phyloP scores from a whole-genome alignment of 1,140 invertebrate species.

The Habropoda laboriosa region DNA sequence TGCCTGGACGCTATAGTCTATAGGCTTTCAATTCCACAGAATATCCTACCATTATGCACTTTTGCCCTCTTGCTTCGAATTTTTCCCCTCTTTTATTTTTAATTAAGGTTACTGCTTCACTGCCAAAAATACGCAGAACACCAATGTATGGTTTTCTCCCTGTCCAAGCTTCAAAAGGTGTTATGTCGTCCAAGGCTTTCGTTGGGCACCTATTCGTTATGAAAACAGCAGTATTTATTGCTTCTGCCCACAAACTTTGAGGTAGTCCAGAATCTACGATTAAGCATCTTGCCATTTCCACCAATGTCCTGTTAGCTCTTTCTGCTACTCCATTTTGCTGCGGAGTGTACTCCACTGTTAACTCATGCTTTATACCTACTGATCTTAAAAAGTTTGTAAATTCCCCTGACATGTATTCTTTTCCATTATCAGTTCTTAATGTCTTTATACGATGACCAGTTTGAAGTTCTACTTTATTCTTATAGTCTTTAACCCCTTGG shows the following conservation, averaged over 20 bases:
- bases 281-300: constrained; percentile 33
- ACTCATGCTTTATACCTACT: constrained; percentile 1
- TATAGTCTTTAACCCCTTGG: background rate
- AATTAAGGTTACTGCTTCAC: too few relatives aligned
- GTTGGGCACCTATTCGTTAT: constrained; percentile 1
- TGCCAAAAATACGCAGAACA: too few relatives aligned
- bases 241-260: constrained; percentile 9
- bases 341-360: constrained; percentile 66
- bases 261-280: background rate
- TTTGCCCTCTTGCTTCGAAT: too few relatives aligned
- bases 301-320: constrained; percentile 69
- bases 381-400: constrained; percentile 9
- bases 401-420: background rate
- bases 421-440: constrained; percentile 15
- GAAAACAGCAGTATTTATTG: constrained; percentile 4
- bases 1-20: too few relatives aligned
- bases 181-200: constrained; percentile 44
- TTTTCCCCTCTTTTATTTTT: too few relatives aligned
- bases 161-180: constrained; percentile 44
- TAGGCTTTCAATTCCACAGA: too few relatives aligned
- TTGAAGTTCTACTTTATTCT: background rate
- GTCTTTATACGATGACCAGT: background rate
- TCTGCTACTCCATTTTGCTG: constrained; percentile 75
- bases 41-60: too few relatives aligned
- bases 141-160: constrained; percentile 37